phyloP scores from a whole-genome alignment of 2,113 vertebrate species.

The Plotosus lineatus region DNA sequence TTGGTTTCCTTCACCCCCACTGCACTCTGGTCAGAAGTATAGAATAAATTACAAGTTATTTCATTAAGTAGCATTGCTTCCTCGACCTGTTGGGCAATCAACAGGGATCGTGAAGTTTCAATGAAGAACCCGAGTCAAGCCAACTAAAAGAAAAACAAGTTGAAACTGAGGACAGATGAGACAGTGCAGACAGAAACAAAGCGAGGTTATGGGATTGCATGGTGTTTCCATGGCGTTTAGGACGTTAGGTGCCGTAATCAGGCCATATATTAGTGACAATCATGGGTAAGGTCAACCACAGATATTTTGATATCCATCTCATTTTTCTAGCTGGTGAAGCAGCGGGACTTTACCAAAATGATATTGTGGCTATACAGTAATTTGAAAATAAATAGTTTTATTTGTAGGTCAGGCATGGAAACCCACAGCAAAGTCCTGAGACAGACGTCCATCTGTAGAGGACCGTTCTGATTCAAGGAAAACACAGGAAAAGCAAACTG shows the following conservation, averaged over 20 bases:
- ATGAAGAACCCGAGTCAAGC: constrained; percentile 71
- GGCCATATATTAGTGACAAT: neutral
- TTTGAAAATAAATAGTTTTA: neutral
- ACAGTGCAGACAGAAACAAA: constrained; percentile 57
- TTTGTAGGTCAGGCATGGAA: constrained; percentile 35
- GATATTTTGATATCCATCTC: neutral
- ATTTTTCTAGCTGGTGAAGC: neutral
- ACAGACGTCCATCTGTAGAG: constrained; percentile 60
- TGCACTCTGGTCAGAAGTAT: constrained; percentile 82
- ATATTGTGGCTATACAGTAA: neutral
- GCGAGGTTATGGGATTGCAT: constrained; percentile 49
- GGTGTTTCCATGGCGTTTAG: constrained; percentile 64
- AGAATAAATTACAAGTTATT: constrained; percentile 81
- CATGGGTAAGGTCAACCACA: neutral
- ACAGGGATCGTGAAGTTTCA: constrained; percentile 79
- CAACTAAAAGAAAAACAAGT: constrained; percentile 73
- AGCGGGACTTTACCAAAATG: neutral
- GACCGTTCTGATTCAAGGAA: constrained; percentile 57
- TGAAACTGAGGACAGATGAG: constrained; percentile 71
- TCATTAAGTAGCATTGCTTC: constrained; percentile 82
- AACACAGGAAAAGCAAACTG: constrained; percentile 46
- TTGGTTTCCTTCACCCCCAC: constrained; percentile 76
- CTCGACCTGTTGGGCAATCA: constrained; percentile 81
- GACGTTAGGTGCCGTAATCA: neutral
- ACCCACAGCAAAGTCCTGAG: constrained; percentile 51